These are phyloP conservation scores for Endotricha flammealis DNA, from an alignment of 2,888 invertebrate species.

Conservation along the genomic window DNA sequence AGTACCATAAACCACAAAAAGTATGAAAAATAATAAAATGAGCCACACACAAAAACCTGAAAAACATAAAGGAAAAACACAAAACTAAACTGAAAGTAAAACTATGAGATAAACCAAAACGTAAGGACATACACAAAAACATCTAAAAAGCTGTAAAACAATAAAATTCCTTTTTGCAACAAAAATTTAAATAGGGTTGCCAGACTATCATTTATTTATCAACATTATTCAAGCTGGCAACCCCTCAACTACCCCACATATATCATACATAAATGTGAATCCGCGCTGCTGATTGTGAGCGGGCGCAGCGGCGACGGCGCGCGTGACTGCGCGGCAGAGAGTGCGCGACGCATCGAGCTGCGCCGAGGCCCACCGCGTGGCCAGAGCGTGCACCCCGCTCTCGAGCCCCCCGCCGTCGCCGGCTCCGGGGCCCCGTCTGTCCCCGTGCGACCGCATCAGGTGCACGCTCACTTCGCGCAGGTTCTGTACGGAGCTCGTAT, in stretches of 20 bases:
- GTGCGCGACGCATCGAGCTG: constrained; percentile 88
- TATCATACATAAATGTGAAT: constrained; percentile 86
- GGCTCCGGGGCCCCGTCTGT: constrained; percentile 80
- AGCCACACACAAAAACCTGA: too few species aligned
- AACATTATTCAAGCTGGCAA: too few species aligned
- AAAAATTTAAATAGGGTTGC: too few species aligned
- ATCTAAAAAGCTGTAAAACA: not conserved
- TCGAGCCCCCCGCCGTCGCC: constrained; percentile 56
- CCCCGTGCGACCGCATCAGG: constrained; percentile 79
- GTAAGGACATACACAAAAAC: not conserved
- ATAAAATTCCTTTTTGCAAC: too few species aligned
- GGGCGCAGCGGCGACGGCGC: constrained; percentile 83
- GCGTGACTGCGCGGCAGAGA: constrained; percentile 85
- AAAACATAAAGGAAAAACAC: too few species aligned
- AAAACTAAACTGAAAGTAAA: not conserved
- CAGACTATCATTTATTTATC: too few species aligned
- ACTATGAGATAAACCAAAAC: not conserved
- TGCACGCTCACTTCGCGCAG: constrained; percentile 91
- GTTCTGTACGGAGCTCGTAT: constrained; percentile 81
- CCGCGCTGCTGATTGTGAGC: constrained; percentile 84
- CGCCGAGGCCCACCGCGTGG: constrained; percentile 88
- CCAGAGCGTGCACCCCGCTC: constrained; percentile 84
- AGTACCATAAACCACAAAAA: too few species aligned
- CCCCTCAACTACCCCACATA: too few species aligned
- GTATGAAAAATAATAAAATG: too few species aligned